Percentiles rank a stretch among this genome's conserved stretches.
Conservation (phyloP, 2,888 invertebrate genomes). For the Punctoribates punctum region DNA sequence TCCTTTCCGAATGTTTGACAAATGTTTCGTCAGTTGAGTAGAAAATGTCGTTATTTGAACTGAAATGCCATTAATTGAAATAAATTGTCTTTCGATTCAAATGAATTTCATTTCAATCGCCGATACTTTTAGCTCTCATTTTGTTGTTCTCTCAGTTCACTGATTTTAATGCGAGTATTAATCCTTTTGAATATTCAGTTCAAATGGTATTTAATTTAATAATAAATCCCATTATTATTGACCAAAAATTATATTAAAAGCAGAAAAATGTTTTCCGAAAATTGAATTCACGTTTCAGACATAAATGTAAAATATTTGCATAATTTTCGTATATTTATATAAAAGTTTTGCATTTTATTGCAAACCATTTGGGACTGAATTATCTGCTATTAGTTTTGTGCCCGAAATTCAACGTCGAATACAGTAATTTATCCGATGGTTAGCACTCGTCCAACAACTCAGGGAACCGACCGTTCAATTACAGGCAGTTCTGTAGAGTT, state of each 20-base stretch:
- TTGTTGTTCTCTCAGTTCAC: not conserved
- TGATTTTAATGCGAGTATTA: too few species aligned
- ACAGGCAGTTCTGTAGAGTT: too few species aligned
- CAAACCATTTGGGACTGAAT: not conserved
- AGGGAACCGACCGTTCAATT: not conserved
- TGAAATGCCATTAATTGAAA: not conserved
- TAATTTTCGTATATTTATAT: not conserved
- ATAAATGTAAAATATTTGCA: constrained; percentile 15
- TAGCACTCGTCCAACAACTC: not conserved
- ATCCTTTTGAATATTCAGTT: too few species aligned
- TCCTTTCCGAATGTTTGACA: not conserved
- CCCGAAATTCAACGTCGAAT: not conserved
- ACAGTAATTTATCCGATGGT: not conserved
- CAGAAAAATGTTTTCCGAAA: not conserved
- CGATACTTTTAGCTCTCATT: not conserved
- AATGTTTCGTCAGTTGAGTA: not conserved
- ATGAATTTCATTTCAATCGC: not conserved
- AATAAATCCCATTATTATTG: too few species aligned
- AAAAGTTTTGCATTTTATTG: not conserved
- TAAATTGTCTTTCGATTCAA: not conserved
- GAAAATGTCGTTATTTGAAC: not conserved
- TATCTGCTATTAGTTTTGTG: not conserved
- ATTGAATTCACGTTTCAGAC: not conserved
- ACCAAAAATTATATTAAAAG: too few species aligned
- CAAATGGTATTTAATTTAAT: too few species aligned